These are phyloP conservation scores for Argyrosomus regius DNA, from an alignment of 2,797 vertebrate genomes.

Conservation along the genomic window DNA sequence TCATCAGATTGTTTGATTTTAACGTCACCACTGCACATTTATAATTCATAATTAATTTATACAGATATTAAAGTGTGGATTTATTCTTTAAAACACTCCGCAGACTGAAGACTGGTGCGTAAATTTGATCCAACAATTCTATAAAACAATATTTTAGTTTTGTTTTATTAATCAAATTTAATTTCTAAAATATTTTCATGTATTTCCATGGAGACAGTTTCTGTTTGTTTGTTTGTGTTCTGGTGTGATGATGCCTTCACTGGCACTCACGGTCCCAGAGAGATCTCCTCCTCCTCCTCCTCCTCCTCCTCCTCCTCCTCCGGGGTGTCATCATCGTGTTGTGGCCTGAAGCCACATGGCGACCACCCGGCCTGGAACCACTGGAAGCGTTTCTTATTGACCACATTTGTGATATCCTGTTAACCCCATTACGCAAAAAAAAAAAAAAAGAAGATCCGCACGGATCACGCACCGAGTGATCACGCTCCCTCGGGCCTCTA, in stretches of 20 bases:
- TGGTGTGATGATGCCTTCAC: constrained; percentile 18
- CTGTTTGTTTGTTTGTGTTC: not conserved
- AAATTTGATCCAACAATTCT: too few relatives aligned
- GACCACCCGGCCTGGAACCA: constrained; percentile 20
- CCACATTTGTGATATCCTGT: constrained; percentile 85
- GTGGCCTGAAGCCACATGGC: constrained; percentile 58
- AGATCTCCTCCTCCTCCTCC: not conserved
- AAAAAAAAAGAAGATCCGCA: constrained; percentile 63
- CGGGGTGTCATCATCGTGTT: constrained; percentile 39
- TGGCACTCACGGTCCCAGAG: constrained; percentile 19
- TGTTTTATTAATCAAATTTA: not conserved
- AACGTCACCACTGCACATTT: not conserved
- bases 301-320: too few relatives aligned
- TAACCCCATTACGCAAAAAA: constrained; percentile 90
- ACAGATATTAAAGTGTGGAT: not conserved
- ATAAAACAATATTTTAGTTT: too few relatives aligned
- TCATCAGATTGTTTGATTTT: not conserved
- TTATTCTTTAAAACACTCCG: not conserved
- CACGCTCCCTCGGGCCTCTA: constrained; percentile 91
- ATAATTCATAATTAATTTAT: not conserved
- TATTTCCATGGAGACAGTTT: too few relatives aligned
- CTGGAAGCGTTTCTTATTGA: constrained; percentile 85
- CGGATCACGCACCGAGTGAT: constrained; percentile 91
- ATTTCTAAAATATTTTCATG: not conserved
- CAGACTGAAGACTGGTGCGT: not conserved